Conservation (phyloP, 2,888 invertebrate genomes). For the Heliconius ethilla region DNA sequence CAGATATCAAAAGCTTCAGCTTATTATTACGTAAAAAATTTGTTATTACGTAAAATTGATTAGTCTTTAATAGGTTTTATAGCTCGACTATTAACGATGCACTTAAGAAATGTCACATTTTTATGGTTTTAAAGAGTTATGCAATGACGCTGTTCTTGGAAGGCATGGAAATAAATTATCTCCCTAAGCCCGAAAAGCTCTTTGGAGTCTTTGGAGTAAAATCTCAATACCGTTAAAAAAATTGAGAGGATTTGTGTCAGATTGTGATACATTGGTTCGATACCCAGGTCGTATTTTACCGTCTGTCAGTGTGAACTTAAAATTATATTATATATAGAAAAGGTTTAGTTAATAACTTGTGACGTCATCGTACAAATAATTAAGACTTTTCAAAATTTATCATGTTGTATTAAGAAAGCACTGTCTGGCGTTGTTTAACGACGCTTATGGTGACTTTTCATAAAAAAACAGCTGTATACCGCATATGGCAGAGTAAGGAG, state of each 20-base stretch:
- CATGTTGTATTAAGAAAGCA: slow-evolving; percentile 18
- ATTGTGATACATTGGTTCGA: slow-evolving; percentile 65
- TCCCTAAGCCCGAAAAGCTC: slow-evolving; percentile 60
- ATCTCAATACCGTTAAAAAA: slow-evolving; percentile 72
- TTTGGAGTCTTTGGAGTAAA: slow-evolving; percentile 54
- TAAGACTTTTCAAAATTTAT: slow-evolving; percentile 13
- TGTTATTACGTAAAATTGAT: slow-evolving; percentile 25
- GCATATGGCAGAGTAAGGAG: no score
- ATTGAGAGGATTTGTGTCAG: slow-evolving; percentile 78
- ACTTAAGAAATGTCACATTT: slow-evolving; percentile 38
- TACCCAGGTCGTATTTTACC: slow-evolving; percentile 44
- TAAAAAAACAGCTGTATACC: no score
- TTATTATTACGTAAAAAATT: slow-evolving; percentile 19
- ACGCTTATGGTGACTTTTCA: slow-evolving; percentile 9
- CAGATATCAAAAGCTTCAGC: neutral
- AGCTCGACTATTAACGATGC: slow-evolving; percentile 30
- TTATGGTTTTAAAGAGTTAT: slow-evolving; percentile 50
- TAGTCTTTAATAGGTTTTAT: slow-evolving; percentile 22
- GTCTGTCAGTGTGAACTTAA: slow-evolving; percentile 39
- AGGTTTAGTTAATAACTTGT: slow-evolving; percentile 32
- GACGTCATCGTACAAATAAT: slow-evolving; percentile 25
- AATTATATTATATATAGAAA: slow-evolving; percentile 31
- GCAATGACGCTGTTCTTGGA: slow-evolving; percentile 67
- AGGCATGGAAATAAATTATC: slow-evolving; percentile 59
- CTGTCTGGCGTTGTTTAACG: slow-evolving; percentile 16